Base-by-base conservation (phyloP, 2,113 vertebrate genomes). In the Hassar affinis region DNA sequence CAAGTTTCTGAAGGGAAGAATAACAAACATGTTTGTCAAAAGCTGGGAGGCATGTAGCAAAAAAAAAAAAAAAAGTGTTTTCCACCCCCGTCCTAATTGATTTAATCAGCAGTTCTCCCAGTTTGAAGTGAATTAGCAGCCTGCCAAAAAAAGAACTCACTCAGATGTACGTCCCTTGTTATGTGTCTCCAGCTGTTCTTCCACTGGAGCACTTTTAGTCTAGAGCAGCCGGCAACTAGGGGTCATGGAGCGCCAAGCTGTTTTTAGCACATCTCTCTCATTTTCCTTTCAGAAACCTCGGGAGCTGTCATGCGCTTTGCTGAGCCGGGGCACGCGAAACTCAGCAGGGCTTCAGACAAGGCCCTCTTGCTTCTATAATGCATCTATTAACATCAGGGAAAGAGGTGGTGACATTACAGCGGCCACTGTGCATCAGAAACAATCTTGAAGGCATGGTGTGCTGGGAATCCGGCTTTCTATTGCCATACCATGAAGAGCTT, bases 81-180 rank as follows among this genome's bases (percentile, higher is more conserved):
- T 89, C 83, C 81, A 86, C 81, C 83, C 82, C 69, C 27, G 22
- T n/a, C 52, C 79, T 69, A 79, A 86, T 75, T 89, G 84, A 87
- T 88, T 87, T 85, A 86, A 87, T 89, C 86, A 86, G 88, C 79
- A 85, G 76, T 85, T 85, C 80, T 85, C 82, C 79, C 83, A 84
- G 87, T 88, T 87, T 82, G 86, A 85, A 68, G 78, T 49, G 69
- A 89, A 86, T 89, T 87, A 86, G 78, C 51, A 56, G 25, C 6
- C 38, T 51, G 75, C 47, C 52, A 89, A 85, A 90, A 84, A 85
- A 88, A 75, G 72, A 56, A 69, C 76, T 76, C 30, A 59, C 86
- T 72, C 85, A 85, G 79, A 85, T 83, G 85, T 76, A 56, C 80
- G 79, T 66, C 79, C 78, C 76, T 76, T 74, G 77, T 80, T 85